Percentiles rank a stretch among this genome's conserved stretches.
These are phyloP conservation scores for Columba livia DNA, from an alignment of 2,113 vertebrate genomes.

Conservation along the genomic window DNA sequence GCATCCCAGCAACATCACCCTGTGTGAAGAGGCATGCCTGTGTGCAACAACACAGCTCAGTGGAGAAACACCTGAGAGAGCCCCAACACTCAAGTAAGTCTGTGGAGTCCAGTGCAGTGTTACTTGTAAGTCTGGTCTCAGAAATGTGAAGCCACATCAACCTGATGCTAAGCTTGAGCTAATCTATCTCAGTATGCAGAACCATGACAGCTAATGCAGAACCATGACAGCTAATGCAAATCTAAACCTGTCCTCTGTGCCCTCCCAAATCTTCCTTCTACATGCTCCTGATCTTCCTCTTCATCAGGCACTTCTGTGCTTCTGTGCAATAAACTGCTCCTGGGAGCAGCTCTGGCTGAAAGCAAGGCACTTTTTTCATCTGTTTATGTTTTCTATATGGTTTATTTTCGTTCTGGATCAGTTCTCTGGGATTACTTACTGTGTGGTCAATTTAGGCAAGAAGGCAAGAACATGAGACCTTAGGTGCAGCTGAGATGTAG, in stretches of 20 bases:
- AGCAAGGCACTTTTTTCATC: not conserved
- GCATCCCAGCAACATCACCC: not conserved
- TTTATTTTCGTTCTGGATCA: not conserved
- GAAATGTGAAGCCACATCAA: not conserved
- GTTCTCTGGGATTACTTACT: not conserved
- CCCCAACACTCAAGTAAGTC: not conserved
- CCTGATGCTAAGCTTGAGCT: not conserved
- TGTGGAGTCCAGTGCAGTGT: no score
- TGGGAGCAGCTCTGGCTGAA: not conserved
- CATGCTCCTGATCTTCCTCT: not conserved
- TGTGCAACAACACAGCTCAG: not conserved
- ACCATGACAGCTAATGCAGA: not conserved
- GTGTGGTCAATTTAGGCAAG: not conserved
- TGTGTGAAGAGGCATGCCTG: not conserved
- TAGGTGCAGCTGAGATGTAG: not conserved
- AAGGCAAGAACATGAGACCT: not conserved
- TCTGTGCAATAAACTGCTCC: not conserved
- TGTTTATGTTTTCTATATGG: not conserved
- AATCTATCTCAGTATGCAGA: not conserved
- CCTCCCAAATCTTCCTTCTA: not conserved
- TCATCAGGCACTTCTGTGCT: not conserved
- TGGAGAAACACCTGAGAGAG: not conserved
- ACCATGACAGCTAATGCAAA: not conserved
- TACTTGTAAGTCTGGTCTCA: not conserved
- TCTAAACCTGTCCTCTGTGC: not conserved